Evolutionary conservation across 1,140 invertebrate species (phyloP), one percentile per base, ranked within the genome.

Genomic region (Trinorchestia longiramus): DNA sequence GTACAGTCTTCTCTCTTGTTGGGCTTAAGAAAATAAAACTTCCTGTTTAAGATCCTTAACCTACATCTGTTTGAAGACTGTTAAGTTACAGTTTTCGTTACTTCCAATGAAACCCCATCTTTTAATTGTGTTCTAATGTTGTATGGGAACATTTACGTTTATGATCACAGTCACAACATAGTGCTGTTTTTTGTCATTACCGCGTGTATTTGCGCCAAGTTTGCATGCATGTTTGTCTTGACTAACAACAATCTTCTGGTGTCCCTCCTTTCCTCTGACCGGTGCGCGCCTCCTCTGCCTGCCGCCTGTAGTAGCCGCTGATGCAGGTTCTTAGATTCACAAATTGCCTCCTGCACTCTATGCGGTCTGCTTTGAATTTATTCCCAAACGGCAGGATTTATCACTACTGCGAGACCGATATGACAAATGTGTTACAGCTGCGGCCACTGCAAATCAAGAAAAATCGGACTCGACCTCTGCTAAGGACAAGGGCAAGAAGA

Each of bases 351-450:
- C 96, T 95, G 96, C 88, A 43, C 95, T 96, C 36, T 36, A 90
- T 42, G 88, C 96, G 41, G 96, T 96, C 95, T 87, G 95, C 53
- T 53, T 87, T 95, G 95, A 96, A 45, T 95, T 96, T 53, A 96
- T 95, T 43, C 92, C 28, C 41, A 62, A 95, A 87, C 94, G 96
- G 95, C 95, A 96, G 43, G 91, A 96, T 77, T 28, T 96, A 40
- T 95, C 53, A 96, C 96, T 57, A 96, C 45, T 87, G 96, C 95
- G 95, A 92, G 77, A 95, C 88, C 95, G 95, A 77, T 96, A 96
- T 96, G 95, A 96, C 95, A n/a, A 43, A 53, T 96, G 96, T 53
- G 95, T 96, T 43, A 57, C 96, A 96, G 96, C 92, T 94, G 92
- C 41, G 43, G 44, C 92, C 15, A 36, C 36, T 42, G 43, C 19